Percentiles rank a stretch among this genome's conserved stretches.
phyloP scores from a whole-genome alignment of 1,140 invertebrate genomes.

The Aplysia californica region DNA sequence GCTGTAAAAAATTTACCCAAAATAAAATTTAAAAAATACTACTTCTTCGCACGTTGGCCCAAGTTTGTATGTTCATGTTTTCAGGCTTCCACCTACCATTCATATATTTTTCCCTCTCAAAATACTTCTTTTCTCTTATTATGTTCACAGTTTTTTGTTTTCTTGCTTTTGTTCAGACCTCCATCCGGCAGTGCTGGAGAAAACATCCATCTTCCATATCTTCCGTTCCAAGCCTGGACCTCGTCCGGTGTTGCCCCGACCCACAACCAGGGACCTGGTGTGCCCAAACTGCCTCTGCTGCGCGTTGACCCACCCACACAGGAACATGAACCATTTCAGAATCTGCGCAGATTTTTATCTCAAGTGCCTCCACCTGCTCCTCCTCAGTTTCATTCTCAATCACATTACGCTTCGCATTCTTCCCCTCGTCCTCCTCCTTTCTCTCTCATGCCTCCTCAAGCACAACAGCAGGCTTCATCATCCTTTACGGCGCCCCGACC shows the following conservation, averaged over 20 bases:
- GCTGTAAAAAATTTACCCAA: too few relatives aligned
- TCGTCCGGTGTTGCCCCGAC: too few relatives aligned
- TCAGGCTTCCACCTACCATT: too few relatives aligned
- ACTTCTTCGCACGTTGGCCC: not conserved
- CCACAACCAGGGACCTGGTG: too few relatives aligned
- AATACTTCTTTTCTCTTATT: too few relatives aligned
- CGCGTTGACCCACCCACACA: constrained; percentile 34
- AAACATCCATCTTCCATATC: constrained; percentile 10
- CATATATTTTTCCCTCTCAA: too few relatives aligned
- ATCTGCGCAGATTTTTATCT: not conserved
- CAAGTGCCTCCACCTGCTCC: constrained; percentile 7
- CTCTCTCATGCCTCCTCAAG: not conserved
- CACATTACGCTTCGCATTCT: not conserved
- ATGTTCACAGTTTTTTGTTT: not conserved
- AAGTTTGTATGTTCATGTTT: not conserved
- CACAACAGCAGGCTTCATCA: too few relatives aligned
- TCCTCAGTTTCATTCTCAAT: too few relatives aligned
- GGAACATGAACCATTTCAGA: constrained; percentile 19
- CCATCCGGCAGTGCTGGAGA: not conserved
- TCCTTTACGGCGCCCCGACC: too few relatives aligned
- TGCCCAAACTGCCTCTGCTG: constrained; percentile 52
- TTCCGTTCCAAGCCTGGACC: constrained; percentile 19
- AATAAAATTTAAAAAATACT: not conserved
- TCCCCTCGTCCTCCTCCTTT: not conserved
- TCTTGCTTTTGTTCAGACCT: not conserved